Percentiles rank a stretch among this genome's conserved stretches.
Evolutionary conservation across 2,797 vertebrate species (phyloP).

Genomic region (Halcyon badia): DNA sequence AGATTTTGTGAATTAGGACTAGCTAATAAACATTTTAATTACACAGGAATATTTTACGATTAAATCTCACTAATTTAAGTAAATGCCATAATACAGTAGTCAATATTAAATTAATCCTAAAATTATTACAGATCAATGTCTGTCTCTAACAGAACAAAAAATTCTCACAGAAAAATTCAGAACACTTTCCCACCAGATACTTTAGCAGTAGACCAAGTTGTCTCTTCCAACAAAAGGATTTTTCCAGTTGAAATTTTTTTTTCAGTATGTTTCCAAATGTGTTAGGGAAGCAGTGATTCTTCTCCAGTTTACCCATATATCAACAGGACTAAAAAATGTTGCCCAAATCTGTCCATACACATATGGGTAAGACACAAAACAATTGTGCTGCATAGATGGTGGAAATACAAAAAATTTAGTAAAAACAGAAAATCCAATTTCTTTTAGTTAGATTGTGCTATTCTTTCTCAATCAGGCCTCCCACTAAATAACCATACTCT

Average conservation of each 20-base stretch:
- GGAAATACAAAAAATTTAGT: background rate
- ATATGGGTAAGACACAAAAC: background rate
- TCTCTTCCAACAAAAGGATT: background rate
- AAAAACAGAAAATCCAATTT: background rate
- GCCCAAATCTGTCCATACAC: background rate
- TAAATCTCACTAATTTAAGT: background rate
- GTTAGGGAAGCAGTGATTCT: background rate
- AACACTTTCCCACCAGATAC: background rate
- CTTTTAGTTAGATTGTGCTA: background rate
- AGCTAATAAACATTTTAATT: background rate
- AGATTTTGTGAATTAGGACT: background rate
- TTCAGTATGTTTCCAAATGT: background rate
- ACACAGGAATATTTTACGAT: background rate
- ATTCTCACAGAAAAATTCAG: background rate
- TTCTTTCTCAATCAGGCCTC: background rate
- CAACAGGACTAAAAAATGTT: background rate
- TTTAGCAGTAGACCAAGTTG: background rate
- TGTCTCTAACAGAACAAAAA: background rate
- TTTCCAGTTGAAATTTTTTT: background rate
- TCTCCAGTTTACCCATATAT: background rate
- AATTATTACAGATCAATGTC: background rate
- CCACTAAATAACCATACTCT: accelerated
- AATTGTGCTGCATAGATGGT: background rate
- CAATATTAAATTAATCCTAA: background rate
- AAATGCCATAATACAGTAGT: background rate